A percentile compares a stretch with the other conserved stretches of the same genome.
Evolutionary conservation across 2,888 invertebrate species (phyloP).

Genomic region (Platynereis dumerilii): DNA sequence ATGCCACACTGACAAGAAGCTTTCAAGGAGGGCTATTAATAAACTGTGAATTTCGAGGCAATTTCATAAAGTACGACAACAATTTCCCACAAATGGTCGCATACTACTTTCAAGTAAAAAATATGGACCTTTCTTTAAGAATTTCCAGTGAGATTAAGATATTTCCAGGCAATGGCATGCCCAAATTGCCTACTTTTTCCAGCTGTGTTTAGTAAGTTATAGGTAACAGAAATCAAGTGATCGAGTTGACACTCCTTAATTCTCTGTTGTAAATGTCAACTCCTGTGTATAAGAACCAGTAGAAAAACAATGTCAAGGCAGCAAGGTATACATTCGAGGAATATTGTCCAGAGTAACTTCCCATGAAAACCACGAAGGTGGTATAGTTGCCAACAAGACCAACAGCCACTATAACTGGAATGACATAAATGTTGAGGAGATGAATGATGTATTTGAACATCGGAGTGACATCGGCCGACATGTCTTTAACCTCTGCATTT

Average conservation of each 20-base stretch:
- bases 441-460: neutral
- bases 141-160: too few relatives aligned
- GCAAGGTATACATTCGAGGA: constrained; percentile 67
- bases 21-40: too few relatives aligned
- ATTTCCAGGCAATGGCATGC: too few relatives aligned
- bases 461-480: too few relatives aligned
- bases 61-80: too few relatives aligned
- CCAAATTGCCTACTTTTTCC: too few relatives aligned
- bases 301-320: constrained; percentile 31
- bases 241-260: constrained; percentile 25
- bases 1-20: constrained; percentile 34
- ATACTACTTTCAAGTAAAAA: too few relatives aligned
- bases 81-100: too few relatives aligned
- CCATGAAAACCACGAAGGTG: constrained; percentile 76
- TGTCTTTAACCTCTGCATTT: neutral
- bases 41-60: too few relatives aligned
- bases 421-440: constrained; percentile 68
- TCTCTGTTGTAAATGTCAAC: constrained; percentile 19
- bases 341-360: constrained; percentile 75
- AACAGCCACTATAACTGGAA: constrained; percentile 73
- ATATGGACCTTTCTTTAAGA: too few relatives aligned
- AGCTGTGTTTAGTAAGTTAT: too few relatives aligned
- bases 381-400: constrained; percentile 78
- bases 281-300: constrained; percentile 19
- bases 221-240: constrained; percentile 28